Conservation (phyloP, 2,113 vertebrate species). For the Pangasianodon gigas region DNA sequence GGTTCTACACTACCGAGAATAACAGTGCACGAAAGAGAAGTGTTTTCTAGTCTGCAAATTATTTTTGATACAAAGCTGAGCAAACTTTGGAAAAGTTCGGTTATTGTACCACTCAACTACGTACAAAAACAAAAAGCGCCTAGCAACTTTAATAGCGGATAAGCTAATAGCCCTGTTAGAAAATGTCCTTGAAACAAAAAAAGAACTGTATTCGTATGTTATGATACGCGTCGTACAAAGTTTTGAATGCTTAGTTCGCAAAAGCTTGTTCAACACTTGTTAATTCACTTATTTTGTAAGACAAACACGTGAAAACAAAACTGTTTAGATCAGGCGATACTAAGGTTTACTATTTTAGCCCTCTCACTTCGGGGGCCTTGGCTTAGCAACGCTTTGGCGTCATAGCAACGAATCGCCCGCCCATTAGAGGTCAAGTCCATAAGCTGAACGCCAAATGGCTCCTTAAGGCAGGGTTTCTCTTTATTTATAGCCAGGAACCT, state of each 20-base stretch:
- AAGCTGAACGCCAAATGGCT: neutral
- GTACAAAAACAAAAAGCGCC: constrained; percentile 55
- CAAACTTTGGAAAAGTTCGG: constrained; percentile 43
- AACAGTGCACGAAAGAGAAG: neutral
- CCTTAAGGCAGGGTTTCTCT: neutral
- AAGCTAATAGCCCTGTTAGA: constrained; percentile 17
- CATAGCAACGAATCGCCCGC: constrained; percentile 38
- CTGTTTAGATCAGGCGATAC: constrained; percentile 46
- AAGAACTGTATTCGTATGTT: constrained; percentile 19
- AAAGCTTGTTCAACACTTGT: neutral
- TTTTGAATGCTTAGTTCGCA: neutral
- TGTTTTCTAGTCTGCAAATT: neutral
- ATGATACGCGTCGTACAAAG: constrained; percentile 28
- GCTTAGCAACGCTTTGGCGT: constrained; percentile 47
- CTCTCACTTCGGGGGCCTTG: constrained; percentile 23
- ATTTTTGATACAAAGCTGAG: neutral
- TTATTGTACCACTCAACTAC: neutral
- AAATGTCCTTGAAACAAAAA: neutral
- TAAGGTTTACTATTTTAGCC: constrained; percentile 17
- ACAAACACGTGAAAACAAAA: neutral
- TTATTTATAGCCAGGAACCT: neutral
- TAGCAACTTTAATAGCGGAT: constrained; percentile 49
- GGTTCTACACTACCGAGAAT: neutral
- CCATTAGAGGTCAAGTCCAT: constrained; percentile 5
- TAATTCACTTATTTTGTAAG: neutral